Evolutionary conservation across 30 jellyfish, hydroid and myxozoan species (phyloP).

Genomic region (Morbakka virulenta): DNA sequence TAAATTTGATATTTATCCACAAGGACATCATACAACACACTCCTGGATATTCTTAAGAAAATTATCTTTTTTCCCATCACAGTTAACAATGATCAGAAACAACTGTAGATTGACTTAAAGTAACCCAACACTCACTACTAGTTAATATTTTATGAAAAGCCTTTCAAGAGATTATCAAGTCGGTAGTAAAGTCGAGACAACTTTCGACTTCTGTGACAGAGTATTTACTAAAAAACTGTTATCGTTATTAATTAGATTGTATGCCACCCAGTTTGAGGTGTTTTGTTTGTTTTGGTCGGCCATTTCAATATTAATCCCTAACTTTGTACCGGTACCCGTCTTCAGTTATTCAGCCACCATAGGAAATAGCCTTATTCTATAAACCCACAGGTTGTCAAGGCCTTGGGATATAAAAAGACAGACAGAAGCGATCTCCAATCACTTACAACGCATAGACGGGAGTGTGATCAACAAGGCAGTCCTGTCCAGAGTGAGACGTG

Average conservation of each 20-base stretch:
- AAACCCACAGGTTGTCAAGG: background rate
- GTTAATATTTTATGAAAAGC: background rate
- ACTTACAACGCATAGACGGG: background rate
- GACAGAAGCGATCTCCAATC: background rate
- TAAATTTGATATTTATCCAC: no score
- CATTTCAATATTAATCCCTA: background rate
- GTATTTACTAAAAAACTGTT: background rate
- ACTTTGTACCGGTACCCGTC: background rate
- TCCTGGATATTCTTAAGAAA: no score
- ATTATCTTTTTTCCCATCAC: no score
- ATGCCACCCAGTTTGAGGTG: background rate
- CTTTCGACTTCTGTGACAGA: background rate
- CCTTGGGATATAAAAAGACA: background rate
- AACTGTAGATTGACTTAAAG: no score
- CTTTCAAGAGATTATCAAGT: background rate
- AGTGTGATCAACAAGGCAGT: background rate
- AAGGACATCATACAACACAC: no score
- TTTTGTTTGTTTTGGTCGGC: background rate
- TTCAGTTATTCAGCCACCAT: background rate
- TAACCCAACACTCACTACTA: no score
- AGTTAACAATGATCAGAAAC: no score
- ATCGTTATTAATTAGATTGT: background rate
- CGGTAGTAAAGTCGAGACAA: background rate
- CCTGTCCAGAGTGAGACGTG: constrained; percentile 1
- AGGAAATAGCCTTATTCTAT: background rate